Base-by-base conservation (phyloP, 1,140 invertebrate genomes). In the Apis laboriosa region DNA sequence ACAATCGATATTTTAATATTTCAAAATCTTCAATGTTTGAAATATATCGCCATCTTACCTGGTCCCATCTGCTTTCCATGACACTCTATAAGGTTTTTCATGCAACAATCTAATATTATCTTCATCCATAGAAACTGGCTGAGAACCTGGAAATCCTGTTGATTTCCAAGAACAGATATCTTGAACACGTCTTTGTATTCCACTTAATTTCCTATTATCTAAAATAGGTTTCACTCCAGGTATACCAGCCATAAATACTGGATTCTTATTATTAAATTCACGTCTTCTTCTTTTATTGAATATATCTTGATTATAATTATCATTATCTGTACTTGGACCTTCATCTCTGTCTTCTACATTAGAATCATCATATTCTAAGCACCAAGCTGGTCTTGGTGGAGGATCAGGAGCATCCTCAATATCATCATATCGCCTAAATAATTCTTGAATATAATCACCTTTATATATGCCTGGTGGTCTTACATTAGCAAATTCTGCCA, bases 61-160 rank as follows among this genome's bases (percentile, higher is more conserved):
- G 21, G 97, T 98, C 49, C 99, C 99, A 94, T 99, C 99, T 21
- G 99, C 99, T 93, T 99, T 99, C 99, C 99, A 99, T 1, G 98
- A 99, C 8, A 99, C 99, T 91, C 96, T 96, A 91, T 99, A 99
- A 0, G 97, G 97, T 91, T 98, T 98, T 84, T 97, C 90, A 67
- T 95, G 93, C 2, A 99, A 93, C 15, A 97, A 95, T 66, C 93
- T 94, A 19, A 99, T 95, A 94, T 99, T 99, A 1, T 96, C 91
- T 7, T 94, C 92, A 90, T 98, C 97, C 98, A 99, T 99, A 0
- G 98, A 99, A 0, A 99, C 98, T 0, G 99, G 99, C 91, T 99
- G 99, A 71, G 96, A 96, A 7, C 99, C 99, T 9, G 99, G 99
- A 94, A 99, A 99, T 13, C 98, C 98, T 86, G 92, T 95, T 93